A percentile compares a stretch with the other conserved stretches of the same genome.
Evolutionary conservation across 2,113 vertebrate species (phyloP).

Genomic region (Mandrillus leucophaeus): DNA sequence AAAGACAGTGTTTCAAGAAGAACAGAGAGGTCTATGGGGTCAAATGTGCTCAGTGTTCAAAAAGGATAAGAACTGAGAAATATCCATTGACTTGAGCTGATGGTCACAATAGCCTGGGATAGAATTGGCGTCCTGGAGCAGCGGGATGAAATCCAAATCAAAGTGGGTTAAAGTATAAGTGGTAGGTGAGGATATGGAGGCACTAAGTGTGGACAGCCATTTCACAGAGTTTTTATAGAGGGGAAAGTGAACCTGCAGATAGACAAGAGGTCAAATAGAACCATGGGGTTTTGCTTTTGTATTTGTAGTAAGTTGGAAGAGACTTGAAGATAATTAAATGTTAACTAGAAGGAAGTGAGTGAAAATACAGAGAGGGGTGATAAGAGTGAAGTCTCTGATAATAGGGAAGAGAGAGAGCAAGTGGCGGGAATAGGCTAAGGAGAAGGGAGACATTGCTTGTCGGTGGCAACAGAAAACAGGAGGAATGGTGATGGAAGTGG

Average conservation of each 20-base stretch:
- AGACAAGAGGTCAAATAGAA: neutral
- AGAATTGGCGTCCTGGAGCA: neutral
- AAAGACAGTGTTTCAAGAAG: neutral
- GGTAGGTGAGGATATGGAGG: neutral
- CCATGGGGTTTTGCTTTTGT: neutral
- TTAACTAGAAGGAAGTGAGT: neutral
- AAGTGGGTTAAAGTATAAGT: neutral
- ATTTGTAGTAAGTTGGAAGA: conserved; percentile 9
- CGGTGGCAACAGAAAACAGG: neutral
- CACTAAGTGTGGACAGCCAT: neutral
- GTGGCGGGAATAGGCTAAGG: neutral
- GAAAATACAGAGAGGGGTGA: neutral
- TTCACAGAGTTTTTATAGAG: neutral
- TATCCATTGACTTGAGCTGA: neutral
- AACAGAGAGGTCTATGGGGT: neutral
- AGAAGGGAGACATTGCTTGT: neutral
- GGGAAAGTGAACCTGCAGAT: neutral
- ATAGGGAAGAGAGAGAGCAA: neutral
- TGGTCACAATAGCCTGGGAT: neutral
- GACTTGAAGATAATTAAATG: neutral
- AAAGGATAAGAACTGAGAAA: neutral
- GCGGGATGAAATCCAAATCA: neutral
- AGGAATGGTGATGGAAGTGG: neutral
- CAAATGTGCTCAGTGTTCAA: neutral
- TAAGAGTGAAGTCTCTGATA: neutral